phyloP scores from a whole-genome alignment of 1,140 invertebrate genomes.

The Anadara kagoshimensis region DNA sequence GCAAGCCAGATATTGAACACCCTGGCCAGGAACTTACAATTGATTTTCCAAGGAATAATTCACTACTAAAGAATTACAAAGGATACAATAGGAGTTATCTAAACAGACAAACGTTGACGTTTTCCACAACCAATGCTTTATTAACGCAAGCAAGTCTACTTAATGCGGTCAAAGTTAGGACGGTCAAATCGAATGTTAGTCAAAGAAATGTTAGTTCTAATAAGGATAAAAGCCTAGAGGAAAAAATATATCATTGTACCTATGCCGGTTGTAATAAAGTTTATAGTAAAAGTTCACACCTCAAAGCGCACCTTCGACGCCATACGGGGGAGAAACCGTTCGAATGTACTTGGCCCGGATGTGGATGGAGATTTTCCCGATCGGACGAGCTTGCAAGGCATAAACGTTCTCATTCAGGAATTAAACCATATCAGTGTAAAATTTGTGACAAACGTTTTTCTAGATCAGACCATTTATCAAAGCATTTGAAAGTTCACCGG shows the following conservation, averaged over 20 bases:
- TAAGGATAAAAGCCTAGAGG: constrained; percentile 60
- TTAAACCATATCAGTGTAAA: constrained; percentile 75
- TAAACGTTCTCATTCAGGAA: constrained; percentile 79
- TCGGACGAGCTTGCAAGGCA: constrained; percentile 92
- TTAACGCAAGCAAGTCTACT: constrained; percentile 47
- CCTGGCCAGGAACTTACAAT: too few relatives aligned
- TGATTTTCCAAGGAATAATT: too few relatives aligned
- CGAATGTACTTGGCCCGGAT: constrained; percentile 91
- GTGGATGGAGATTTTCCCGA: constrained; percentile 93
- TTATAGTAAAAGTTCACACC: constrained; percentile 93
- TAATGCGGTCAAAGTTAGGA: constrained; percentile 48
- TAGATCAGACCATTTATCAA: constrained; percentile 80
- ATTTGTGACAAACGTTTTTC: constrained; percentile 87
- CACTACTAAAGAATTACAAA: too few relatives aligned
- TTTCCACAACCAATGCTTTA: constrained; percentile 50
- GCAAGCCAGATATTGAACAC: too few relatives aligned
- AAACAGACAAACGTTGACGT: constrained; percentile 31
- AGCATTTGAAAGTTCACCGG: constrained; percentile 87
- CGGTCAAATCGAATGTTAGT: constrained; percentile 40
- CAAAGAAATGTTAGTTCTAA: constrained; percentile 16
- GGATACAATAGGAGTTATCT: constrained; percentile 12
- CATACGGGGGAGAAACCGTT: constrained; percentile 98
- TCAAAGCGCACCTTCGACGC: constrained; percentile 93
- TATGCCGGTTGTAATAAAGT: constrained; percentile 79
- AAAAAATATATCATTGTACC: constrained; percentile 80